These are phyloP conservation scores for Thecophora atra DNA, from an alignment of 2,888 invertebrate species.

Conservation along the genomic window DNA sequence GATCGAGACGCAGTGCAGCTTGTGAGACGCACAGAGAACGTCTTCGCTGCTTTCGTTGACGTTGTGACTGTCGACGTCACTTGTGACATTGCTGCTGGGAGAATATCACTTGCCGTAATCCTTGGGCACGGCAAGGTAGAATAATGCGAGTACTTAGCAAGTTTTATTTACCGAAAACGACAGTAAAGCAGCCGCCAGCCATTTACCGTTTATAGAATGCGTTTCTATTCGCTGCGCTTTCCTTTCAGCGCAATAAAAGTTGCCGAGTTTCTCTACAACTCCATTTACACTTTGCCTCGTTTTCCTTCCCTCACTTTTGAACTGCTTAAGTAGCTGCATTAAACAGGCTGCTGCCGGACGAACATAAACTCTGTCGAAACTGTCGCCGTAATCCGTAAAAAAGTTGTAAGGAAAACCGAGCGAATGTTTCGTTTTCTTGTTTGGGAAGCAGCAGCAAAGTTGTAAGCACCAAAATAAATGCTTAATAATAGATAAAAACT, in stretches of 20 bases:
- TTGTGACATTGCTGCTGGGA: too few relatives aligned
- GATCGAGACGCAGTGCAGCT: not conserved
- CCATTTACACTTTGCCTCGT: slow-evolving; percentile 2
- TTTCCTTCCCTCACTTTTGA: slow-evolving; percentile 2
- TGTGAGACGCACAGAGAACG: too few relatives aligned
- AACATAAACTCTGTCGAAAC: slow-evolving; percentile 27
- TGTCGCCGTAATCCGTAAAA: slow-evolving; percentile 27
- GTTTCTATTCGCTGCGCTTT: slow-evolving; percentile 12
- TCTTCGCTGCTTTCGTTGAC: too few relatives aligned
- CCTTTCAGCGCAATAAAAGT: slow-evolving; percentile 25
- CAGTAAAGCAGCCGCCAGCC: not conserved
- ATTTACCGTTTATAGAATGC: not conserved
- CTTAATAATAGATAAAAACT: not conserved
- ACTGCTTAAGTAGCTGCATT: slow-evolving; percentile 35
- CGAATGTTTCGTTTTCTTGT: slow-evolving; percentile 14
- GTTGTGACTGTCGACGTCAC: too few relatives aligned
- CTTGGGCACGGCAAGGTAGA: too few relatives aligned
- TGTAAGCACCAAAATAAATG: not conserved
- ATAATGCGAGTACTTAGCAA: too few relatives aligned
- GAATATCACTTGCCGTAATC: too few relatives aligned
- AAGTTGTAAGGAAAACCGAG: slow-evolving; percentile 33
- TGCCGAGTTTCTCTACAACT: not conserved
- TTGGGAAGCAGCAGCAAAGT: not conserved
- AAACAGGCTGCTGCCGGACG: not conserved
- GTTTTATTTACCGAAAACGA: too few relatives aligned